Base-by-base conservation (phyloP, 1,140 invertebrate genomes). In the Tetraneura akinire region DNA sequence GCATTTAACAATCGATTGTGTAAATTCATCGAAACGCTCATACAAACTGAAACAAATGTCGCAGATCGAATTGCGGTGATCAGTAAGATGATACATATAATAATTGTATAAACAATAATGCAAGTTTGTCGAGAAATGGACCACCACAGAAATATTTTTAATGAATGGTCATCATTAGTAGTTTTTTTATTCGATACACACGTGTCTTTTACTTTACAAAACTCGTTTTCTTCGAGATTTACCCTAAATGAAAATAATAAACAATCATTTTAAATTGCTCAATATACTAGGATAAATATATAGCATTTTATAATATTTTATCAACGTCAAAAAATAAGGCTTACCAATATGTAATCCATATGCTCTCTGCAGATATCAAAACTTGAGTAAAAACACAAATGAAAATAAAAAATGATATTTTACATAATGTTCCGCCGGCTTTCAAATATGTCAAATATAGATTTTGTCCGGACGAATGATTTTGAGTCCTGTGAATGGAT, bases 1-100 rank as follows among this genome's bases (percentile, higher is more conserved):
- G 91, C 91, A 14, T 87, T 85, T 83, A 97, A 97, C 91, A 97
- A 95, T 10, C 85, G 87, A 83, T 96, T 92, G 84, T 98, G 96
- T 3, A 96, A 86, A 21, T 87, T 90, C 66, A 91, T 89, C 0
- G 95, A 96, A 10, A 94, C 91, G 47, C 88, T 87, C 87, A 95
- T 91, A 78, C 93, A 94, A 82, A 93, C 89, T 82, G 88, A 86
- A 81, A 95, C 94, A 85, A 96, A 96, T 8, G 89, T 84, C 45
- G 91, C 88, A 1, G 92, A 93, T 76, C 92, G 86, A 0, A 88
- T 82, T 1, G 90, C 86, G 51, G 90, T 90, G 49, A 91, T 80
- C 0, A 90, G n/a, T 11, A 91, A 87, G 10, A 89, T 89, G 3
- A 87, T 84, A 0, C 90, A 82, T 45, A 90, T 90, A 73, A 93